phyloP scores from a whole-genome alignment of 2,797 vertebrate genomes.

The Platalea minor region DNA sequence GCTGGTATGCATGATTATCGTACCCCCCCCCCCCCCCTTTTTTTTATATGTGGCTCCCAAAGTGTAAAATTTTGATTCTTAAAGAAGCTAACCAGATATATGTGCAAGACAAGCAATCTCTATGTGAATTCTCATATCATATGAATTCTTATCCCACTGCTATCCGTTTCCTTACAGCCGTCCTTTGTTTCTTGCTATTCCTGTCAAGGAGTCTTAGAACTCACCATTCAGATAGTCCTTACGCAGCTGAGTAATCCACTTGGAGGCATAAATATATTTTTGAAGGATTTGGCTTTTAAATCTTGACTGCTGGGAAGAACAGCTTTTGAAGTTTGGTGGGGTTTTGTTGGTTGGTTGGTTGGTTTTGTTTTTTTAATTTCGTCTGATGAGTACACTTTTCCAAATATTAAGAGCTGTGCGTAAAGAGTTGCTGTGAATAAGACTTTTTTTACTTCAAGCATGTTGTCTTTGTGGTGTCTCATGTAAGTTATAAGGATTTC shows the following conservation, averaged over 20 bases:
- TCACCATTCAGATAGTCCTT: neutral
- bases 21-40: accelerated
- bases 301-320: neutral
- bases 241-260: neutral
- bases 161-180: neutral
- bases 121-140: neutral
- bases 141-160: neutral
- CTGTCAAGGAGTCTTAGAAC: neutral
- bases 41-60: neutral
- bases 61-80: neutral
- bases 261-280: neutral
- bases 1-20: neutral
- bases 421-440: neutral
- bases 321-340: neutral
- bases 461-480: neutral
- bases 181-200: neutral
- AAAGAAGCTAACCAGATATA: neutral
- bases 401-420: neutral
- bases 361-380: neutral
- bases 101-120: neutral
- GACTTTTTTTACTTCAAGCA: neutral
- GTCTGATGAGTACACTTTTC: neutral
- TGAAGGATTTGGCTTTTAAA: neutral
- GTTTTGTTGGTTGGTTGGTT: no score
- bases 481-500: neutral